Conservation (phyloP, 2,888 invertebrate species). For the Brenthis ino region DNA sequence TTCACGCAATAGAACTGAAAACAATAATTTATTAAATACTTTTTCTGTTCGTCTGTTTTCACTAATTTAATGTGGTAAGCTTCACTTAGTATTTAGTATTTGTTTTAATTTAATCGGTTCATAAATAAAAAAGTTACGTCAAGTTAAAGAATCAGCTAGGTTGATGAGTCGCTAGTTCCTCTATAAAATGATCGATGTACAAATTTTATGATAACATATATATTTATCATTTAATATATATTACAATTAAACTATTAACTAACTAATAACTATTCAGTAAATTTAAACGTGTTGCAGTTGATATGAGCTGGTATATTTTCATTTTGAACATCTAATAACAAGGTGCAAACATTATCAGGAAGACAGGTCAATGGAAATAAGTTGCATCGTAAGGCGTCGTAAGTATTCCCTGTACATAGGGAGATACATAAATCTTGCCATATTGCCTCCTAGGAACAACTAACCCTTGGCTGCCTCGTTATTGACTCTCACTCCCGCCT, state of each 20-base stretch:
- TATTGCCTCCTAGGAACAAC: slow-evolving; percentile 80
- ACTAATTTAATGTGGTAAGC: no score
- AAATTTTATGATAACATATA: no score
- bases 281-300: neutral
- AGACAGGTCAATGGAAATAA: slow-evolving; percentile 61
- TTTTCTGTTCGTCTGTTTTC: no score
- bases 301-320: slow-evolving; percentile 22
- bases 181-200: no score
- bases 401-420: slow-evolving; percentile 64
- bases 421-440: slow-evolving; percentile 77
- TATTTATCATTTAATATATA: neutral
- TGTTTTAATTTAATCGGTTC: no score
- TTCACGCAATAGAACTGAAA: no score
- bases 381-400: slow-evolving; percentile 65
- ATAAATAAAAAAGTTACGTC: no score
- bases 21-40: no score
- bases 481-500: slow-evolving; percentile 79
- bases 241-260: neutral
- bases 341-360: slow-evolving; percentile 42
- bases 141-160: no score
- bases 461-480: slow-evolving; percentile 82
- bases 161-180: no score
- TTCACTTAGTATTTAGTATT: no score
- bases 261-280: neutral
- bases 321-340: slow-evolving; percentile 29